Evolutionary conservation across 1,140 invertebrate genomes (phyloP).

Genomic region (Bombus waltoni): DNA sequence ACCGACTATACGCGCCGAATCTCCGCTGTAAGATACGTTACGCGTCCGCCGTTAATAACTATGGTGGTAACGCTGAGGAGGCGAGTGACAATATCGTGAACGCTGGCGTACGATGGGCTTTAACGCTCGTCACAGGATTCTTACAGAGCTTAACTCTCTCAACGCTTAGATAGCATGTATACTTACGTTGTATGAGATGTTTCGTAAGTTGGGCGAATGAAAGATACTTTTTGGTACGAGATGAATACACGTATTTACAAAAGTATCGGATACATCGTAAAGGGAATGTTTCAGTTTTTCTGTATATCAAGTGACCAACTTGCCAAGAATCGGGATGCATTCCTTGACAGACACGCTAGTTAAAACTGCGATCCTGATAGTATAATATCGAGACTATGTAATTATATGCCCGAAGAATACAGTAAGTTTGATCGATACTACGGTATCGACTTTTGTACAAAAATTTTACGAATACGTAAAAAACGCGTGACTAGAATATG

Average conservation of each 20-base stretch:
- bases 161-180: background rate
- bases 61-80: conserved; percentile 34
- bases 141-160: background rate
- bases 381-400: too few relatives aligned
- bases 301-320: too few relatives aligned
- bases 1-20: conserved; percentile 41
- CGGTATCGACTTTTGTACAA: background rate
- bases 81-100: background rate
- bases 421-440: too few relatives aligned
- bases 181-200: background rate
- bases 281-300: too few relatives aligned
- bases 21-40: conserved; percentile 57
- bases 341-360: too few relatives aligned
- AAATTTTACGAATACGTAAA: background rate
- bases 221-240: background rate
- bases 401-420: too few relatives aligned
- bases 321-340: too few relatives aligned
- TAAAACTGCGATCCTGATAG: too few relatives aligned
- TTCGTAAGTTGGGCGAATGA: too few relatives aligned
- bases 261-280: background rate
- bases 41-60: conserved; percentile 55
- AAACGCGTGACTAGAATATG: background rate
- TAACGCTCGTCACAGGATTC: background rate
- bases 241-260: background rate
- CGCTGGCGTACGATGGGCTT: background rate